A percentile compares a stretch with the other conserved stretches of the same genome.
phyloP scores from a whole-genome alignment of 2,113 vertebrate species.

The Thalassarche chlororhynchos region DNA sequence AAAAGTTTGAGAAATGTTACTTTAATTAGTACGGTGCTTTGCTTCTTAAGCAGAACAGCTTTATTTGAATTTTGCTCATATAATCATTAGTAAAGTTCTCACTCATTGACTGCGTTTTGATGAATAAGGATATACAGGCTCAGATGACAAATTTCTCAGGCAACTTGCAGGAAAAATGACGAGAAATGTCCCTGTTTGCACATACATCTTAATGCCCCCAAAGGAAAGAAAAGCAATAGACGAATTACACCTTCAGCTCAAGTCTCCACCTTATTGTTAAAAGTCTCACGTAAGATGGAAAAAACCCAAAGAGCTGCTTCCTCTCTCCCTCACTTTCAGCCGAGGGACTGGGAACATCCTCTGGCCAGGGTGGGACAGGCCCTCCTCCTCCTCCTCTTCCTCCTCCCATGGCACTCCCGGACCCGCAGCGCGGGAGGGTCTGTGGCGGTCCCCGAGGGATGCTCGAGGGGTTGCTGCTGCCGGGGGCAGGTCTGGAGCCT shows the following conservation, averaged over 20 bases:
- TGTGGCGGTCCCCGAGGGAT: background rate
- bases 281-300: background rate
- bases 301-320: background rate
- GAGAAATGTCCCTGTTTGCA: background rate
- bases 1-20: background rate
- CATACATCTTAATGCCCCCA: background rate
- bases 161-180: background rate
- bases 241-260: background rate
- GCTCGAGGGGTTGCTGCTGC: background rate
- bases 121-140: background rate
- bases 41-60: background rate
- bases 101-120: background rate
- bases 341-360: background rate
- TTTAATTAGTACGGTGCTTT: background rate
- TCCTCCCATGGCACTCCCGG: background rate
- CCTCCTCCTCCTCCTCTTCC: background rate
- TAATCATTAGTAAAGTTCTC: background rate
- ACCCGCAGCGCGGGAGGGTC: background rate
- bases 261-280: background rate
- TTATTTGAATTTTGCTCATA: conserved; percentile 17
- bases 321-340: background rate
- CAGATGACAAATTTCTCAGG: background rate
- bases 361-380: background rate
- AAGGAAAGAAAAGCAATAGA: background rate
- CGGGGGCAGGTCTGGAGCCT: background rate